These are phyloP conservation scores for Diphyllodes magnificus DNA, from an alignment of 2,113 vertebrate genomes.

Conservation along the genomic window DNA sequence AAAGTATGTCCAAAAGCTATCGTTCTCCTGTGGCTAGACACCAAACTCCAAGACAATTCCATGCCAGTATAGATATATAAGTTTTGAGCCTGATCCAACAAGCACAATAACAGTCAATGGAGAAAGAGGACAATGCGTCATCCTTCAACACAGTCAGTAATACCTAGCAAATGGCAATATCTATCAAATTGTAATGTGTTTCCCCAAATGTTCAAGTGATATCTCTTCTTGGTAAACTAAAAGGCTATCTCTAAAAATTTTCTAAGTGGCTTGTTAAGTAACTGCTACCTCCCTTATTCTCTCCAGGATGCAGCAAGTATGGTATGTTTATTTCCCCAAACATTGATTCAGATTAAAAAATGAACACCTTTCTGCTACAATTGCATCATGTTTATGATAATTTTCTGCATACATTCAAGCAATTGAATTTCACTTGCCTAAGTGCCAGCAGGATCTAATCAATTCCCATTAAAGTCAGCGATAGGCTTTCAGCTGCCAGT, in stretches of 20 bases:
- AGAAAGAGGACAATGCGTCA: neutral
- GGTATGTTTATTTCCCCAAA: neutral
- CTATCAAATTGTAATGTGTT: neutral
- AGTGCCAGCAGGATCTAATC: constrained; percentile 10
- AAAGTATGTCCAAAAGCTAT: neutral
- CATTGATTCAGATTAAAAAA: neutral
- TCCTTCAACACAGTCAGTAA: neutral
- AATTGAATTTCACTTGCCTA: constrained; percentile 34
- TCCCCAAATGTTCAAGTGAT: neutral
- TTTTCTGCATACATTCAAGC: constrained; percentile 11
- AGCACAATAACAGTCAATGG: neutral
- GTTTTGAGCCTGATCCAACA: neutral
- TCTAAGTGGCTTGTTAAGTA: neutral
- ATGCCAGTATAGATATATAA: neutral
- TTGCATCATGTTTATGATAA: constrained; percentile 12
- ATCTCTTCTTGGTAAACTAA: neutral
- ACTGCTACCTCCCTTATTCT: neutral
- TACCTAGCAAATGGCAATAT: neutral
- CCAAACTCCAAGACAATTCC: neutral
- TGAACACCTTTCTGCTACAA: neutral
- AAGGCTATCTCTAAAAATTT: neutral
- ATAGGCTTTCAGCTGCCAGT: neutral
- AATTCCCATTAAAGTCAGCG: constrained; percentile 43
- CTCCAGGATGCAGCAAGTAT: neutral
- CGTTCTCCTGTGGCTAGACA: neutral